These are phyloP conservation scores for Strigamia transsilvanica DNA, from an alignment of 2,888 invertebrate species.

Conservation along the genomic window DNA sequence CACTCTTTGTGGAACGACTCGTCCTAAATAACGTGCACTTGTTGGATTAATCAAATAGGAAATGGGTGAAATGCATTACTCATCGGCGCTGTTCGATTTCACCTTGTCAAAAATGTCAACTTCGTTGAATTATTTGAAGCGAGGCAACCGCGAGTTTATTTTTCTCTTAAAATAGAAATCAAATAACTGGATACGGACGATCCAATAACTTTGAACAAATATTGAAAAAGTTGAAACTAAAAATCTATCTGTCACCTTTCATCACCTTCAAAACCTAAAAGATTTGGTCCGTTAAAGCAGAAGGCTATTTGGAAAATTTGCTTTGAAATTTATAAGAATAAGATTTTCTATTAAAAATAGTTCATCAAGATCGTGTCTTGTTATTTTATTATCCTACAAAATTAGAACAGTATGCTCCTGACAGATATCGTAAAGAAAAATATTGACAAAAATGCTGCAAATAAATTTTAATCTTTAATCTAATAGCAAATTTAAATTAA, in stretches of 20 bases:
- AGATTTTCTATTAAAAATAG: too few species aligned
- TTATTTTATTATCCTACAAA: neutral
- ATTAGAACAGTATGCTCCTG: neutral
- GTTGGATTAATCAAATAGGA: conserved; percentile 12
- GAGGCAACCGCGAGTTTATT: conserved; percentile 23
- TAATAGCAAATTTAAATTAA: conserved; percentile 27
- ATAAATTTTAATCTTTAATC: conserved; percentile 36
- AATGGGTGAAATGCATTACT: conserved; percentile 35
- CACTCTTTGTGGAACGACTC: neutral
- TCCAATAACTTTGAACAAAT: conserved; percentile 17
- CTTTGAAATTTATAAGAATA: too few species aligned
- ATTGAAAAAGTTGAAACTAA: conserved; percentile 18
- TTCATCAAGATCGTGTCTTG: too few species aligned
- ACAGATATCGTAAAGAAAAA: neutral
- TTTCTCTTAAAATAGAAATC: conserved; percentile 24
- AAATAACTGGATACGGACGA: conserved; percentile 9
- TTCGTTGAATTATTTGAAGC: conserved; percentile 2
- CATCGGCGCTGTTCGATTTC: neutral
- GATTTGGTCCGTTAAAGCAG: neutral
- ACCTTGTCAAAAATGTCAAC: conserved; percentile 6
- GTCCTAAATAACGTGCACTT: neutral
- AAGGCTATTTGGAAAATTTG: neutral
- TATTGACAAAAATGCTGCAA: neutral
- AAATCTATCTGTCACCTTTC: conserved; percentile 31
- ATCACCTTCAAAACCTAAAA: neutral